Conservation (phyloP, 2,113 vertebrate genomes). For the Lampris incognitus region DNA sequence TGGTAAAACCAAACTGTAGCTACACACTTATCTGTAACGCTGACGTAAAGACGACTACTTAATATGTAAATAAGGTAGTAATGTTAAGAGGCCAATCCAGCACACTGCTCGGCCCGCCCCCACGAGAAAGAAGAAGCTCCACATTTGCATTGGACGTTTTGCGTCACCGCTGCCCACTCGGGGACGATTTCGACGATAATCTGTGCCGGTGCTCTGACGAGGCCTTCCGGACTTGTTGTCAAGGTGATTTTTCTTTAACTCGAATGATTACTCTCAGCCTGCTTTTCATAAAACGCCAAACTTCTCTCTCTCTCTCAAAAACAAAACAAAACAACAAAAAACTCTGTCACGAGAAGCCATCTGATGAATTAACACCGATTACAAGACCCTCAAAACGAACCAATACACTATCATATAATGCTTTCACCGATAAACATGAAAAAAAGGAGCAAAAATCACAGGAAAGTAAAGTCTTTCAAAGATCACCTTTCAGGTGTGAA, state of each 20-base stretch:
- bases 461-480: slow-evolving; percentile 36
- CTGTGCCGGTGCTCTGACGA: slow-evolving; percentile 29
- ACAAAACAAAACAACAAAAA: neutral
- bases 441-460: slow-evolving; percentile 62
- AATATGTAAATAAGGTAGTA: slow-evolving; percentile 21
- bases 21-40: slow-evolving; percentile 18
- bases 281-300: slow-evolving; percentile 13
- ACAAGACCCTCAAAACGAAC: slow-evolving; percentile 62
- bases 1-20: slow-evolving; percentile 49
- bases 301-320: slow-evolving; percentile 18
- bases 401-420: slow-evolving; percentile 60
- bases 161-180: slow-evolving; percentile 59
- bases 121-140: slow-evolving; percentile 63
- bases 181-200: slow-evolving; percentile 15
- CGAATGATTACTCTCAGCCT: slow-evolving; percentile 36
- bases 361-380: slow-evolving; percentile 43
- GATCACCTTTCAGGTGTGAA: slow-evolving; percentile 62
- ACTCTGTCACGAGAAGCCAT: slow-evolving; percentile 30
- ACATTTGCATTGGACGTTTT: slow-evolving; percentile 64
- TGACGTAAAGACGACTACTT: slow-evolving; percentile 25
- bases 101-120: slow-evolving; percentile 36
- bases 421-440: slow-evolving; percentile 56
- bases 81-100: slow-evolving; percentile 43
- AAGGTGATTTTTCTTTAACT: slow-evolving; percentile 33
- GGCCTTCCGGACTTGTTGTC: slow-evolving; percentile 23